These are phyloP conservation scores for Platysternon megacephalum DNA, from an alignment of 2,113 vertebrate genomes.

Conservation along the genomic window DNA sequence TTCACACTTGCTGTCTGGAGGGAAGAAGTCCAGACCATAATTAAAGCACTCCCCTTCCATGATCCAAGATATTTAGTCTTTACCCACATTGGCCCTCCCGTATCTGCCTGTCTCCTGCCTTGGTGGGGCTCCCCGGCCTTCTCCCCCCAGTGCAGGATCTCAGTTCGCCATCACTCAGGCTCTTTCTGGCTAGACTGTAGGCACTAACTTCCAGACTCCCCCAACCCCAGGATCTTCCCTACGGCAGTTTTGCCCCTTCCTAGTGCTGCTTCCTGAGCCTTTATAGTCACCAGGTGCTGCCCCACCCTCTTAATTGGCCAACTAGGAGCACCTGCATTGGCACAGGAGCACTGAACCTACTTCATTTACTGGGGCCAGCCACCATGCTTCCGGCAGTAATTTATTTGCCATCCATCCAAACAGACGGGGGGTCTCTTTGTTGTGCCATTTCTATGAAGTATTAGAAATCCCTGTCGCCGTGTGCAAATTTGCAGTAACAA, in stretches of 20 bases:
- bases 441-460: neutral
- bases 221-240: neutral
- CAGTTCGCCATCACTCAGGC: neutral
- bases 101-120: neutral
- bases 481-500: neutral
- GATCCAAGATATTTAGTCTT: neutral
- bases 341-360: neutral
- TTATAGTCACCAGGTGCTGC: neutral
- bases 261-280: neutral
- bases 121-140: neutral
- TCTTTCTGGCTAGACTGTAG: neutral
- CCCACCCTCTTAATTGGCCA: neutral
- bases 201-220: neutral
- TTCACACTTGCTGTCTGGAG: too few relatives aligned
- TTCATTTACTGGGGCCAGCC: neutral
- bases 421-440: neutral
- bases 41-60: neutral
- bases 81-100: neutral
- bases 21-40: neutral
- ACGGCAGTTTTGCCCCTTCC: neutral
- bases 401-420: neutral
- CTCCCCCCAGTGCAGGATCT: neutral
- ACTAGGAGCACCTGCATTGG: neutral
- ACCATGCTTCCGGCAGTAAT: neutral
- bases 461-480: neutral